phyloP scores from a whole-genome alignment of 1,140 invertebrate genomes.

The Dendroctonus valens region DNA sequence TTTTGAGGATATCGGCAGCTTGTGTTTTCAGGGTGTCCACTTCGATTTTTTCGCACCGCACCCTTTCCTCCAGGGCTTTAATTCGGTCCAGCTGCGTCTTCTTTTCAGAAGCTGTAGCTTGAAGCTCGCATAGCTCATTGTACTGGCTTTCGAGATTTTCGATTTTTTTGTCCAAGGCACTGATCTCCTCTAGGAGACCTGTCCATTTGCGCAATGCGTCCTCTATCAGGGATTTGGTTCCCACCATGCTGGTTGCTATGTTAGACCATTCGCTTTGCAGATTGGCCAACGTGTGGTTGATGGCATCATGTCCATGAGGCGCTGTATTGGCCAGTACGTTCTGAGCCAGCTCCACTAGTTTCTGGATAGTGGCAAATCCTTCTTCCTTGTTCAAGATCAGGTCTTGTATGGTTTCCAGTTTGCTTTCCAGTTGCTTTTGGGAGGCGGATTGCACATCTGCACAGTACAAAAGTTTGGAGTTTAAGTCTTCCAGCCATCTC shows the following conservation, averaged over 20 bases:
- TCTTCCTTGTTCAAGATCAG: slow-evolving; percentile 86
- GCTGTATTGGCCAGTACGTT: slow-evolving; percentile 91
- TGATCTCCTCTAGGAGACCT: slow-evolving; percentile 83
- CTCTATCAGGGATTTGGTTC: slow-evolving; percentile 84
- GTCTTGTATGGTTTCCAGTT: slow-evolving; percentile 82
- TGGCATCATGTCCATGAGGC: slow-evolving; percentile 78
- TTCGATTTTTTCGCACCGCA: slow-evolving; percentile 87
- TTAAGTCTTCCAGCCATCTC: slow-evolving; percentile 82
- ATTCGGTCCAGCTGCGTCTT: slow-evolving; percentile 80
- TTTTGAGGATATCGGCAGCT: slow-evolving; percentile 82
- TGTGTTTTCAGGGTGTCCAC: slow-evolving; percentile 85
- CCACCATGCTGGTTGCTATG: slow-evolving; percentile 83
- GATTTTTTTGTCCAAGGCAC: slow-evolving; percentile 79
- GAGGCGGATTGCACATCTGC: slow-evolving; percentile 76
- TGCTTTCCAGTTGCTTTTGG: slow-evolving; percentile 82
- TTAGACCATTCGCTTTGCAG: slow-evolving; percentile 89
- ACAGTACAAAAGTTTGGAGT: slow-evolving; percentile 80
- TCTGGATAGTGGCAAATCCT: slow-evolving; percentile 83
- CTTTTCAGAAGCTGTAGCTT: slow-evolving; percentile 82
- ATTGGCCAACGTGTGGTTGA: slow-evolving; percentile 78
- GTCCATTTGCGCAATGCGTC: slow-evolving; percentile 88
- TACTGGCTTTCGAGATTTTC: slow-evolving; percentile 72
- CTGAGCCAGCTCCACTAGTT: slow-evolving; percentile 84
- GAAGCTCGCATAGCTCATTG: slow-evolving; percentile 71
- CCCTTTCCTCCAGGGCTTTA: slow-evolving; percentile 84